Conservation (phyloP, 2,888 invertebrate genomes). For the Cordylochernes scorpioides region DNA sequence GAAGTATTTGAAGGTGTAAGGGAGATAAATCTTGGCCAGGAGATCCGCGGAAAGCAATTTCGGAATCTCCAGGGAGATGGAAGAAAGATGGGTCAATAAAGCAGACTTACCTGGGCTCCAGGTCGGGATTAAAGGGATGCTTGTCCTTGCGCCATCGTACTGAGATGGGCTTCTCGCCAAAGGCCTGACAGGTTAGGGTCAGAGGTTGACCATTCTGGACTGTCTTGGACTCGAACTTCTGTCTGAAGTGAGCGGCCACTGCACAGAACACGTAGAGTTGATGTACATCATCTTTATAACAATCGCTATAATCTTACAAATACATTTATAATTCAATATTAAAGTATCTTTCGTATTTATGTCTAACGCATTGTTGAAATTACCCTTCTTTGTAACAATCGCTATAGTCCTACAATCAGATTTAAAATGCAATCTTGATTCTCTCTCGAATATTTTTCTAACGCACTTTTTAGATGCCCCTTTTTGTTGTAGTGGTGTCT, state of each 20-base stretch:
- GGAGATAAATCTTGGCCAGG: background rate
- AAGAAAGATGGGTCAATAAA: background rate
- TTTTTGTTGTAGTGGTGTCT: too few species aligned
- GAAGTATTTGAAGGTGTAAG: too few species aligned
- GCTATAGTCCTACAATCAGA: background rate
- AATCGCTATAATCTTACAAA: background rate
- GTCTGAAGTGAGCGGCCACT: constrained; percentile 13
- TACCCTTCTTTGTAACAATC: too few species aligned
- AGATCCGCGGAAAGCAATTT: background rate
- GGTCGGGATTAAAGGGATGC: constrained; percentile 12
- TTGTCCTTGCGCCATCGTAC: constrained; percentile 23
- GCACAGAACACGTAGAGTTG: constrained; percentile 2
- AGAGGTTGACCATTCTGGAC: constrained; percentile 9
- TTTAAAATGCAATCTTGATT: background rate
- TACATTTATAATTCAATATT: too few species aligned
- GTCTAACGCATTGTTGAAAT: too few species aligned
- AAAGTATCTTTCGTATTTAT: too few species aligned
- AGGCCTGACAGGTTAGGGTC: constrained; percentile 8
- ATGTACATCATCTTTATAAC: too few species aligned
- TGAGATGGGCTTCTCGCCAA: constrained; percentile 22
- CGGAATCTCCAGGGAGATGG: background rate
- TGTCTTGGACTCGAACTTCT: constrained; percentile 10
- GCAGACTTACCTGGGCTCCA: constrained; percentile 9
- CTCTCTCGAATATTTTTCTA: background rate
- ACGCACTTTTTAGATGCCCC: too few species aligned